These are phyloP conservation scores for Halcyon smyrnensis DNA, from an alignment of 2,797 vertebrate species.

Conservation along the genomic window DNA sequence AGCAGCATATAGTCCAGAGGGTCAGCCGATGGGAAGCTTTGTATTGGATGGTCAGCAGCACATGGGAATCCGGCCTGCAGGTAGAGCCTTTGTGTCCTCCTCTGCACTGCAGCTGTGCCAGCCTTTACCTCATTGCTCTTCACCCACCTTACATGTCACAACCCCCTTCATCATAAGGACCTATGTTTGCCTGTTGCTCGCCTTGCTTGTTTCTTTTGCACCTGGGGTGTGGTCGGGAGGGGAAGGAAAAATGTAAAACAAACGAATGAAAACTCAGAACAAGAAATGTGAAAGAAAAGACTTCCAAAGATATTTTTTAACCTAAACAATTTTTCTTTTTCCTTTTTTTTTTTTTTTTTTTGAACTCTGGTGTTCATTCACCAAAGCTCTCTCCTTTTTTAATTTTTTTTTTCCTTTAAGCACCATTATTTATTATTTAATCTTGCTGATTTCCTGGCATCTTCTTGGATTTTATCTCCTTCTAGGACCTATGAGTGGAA, in stretches of 20 bases:
- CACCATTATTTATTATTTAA: conserved; percentile 74
- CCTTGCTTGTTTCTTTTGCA: conserved; percentile 72
- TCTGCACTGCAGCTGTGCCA: conserved; percentile 25
- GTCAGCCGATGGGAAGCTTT: conserved; percentile 99
- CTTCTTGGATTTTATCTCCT: conserved; percentile 87
- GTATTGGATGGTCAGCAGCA: conserved; percentile 99
- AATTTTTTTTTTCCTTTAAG: conserved; percentile 40
- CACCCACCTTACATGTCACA: conserved; percentile 36
- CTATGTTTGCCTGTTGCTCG: conserved; percentile 70
- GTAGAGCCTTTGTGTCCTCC: conserved; percentile 77
- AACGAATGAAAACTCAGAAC: neutral
- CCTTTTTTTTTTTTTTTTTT: neutral
- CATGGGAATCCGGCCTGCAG: conserved; percentile 99
- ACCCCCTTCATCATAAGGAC: conserved; percentile 21
- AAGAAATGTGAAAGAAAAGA: conserved; percentile 18
- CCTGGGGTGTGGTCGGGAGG: neutral
- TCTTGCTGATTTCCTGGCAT: conserved; percentile 81
- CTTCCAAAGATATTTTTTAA: conserved; percentile 56
- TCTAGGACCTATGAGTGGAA: conserved; percentile 99
- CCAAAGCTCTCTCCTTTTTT: conserved; percentile 66
- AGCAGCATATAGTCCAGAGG: conserved; percentile 99
- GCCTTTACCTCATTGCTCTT: conserved; percentile 11
- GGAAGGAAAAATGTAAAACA: neutral
- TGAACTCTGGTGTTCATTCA: conserved; percentile 54
- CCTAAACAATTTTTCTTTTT: conserved; percentile 43